Evolutionary conservation across 2,888 invertebrate genomes (phyloP), one percentile per base, ranked within the genome.

Genomic region (Hemistola chrysoprasaria): DNA sequence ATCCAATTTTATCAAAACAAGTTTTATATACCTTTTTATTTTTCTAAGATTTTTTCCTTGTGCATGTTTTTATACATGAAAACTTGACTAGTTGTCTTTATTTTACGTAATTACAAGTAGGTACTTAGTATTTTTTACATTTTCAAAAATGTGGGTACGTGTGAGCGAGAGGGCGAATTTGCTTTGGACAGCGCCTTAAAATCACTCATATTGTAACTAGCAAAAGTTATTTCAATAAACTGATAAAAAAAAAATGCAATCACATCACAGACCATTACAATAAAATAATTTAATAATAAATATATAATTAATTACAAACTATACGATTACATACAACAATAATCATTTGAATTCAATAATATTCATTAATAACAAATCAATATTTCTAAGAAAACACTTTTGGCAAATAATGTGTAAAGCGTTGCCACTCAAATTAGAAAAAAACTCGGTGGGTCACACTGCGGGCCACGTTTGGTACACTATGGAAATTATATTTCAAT

Each of bases 311-410:
- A 77, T 80, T 81, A 81, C 71, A 76, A 64, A 65, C 75, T 82
- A 81, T 71, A 71, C 76, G 76, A 78, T 79, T 82, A 82, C 74
- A 76, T 78, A 75, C 73, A 80, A 80, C 73, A 72, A 71, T 63
- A 40, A 71, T 63, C 37, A 46, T 43, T 45, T 25, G 22, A 44
- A 47, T 40, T 46, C 49, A 32, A 32, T 44, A 46, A 51, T 41
- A 52, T 34, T 44, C 41, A 41, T 40, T 33, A 33, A 36, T 36
- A 39, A 33, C 47, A 50, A 46, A 47, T 49, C 46, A 45, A 47
- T 22, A 37, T 25, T 38, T 30, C 42, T 9, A 35, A 33, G 36
- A 40, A 49, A 47, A 62, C 52, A 59, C 52, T 35, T 40, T 45
- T 51, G 56, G 53, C 59, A 58, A 58, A 54, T 32, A 40, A 44